Evolutionary conservation across 2,888 invertebrate species (phyloP).

Genomic region (Scrobipalpa costella): DNA sequence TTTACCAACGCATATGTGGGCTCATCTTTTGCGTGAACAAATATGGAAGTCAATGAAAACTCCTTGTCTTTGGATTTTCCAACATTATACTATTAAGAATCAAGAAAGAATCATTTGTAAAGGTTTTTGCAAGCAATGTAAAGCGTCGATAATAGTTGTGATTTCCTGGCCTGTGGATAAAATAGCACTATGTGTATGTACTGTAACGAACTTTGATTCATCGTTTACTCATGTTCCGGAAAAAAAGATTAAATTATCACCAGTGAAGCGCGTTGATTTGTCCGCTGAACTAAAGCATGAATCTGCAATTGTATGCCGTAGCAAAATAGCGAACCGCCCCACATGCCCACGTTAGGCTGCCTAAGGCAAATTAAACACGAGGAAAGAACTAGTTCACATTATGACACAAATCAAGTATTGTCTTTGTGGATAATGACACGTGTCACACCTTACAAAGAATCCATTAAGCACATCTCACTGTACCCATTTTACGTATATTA

Average conservation of each 20-base stretch:
- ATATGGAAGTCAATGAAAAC: background rate
- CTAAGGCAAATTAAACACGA: constrained; percentile 5
- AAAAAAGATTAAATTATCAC: too few species aligned
- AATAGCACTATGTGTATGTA: background rate
- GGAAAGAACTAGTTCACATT: background rate
- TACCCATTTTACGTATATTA: constrained; percentile 4
- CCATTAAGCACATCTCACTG: background rate
- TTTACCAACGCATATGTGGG: constrained; percentile 5
- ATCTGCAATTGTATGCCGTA: background rate
- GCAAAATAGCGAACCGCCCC: background rate
- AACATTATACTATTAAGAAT: background rate
- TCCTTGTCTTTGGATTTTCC: background rate
- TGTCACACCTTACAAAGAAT: background rate
- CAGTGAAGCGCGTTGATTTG: background rate
- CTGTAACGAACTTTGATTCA: background rate
- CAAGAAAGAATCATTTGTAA: background rate
- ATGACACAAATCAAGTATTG: background rate
- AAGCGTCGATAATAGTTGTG: background rate
- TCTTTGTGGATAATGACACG: background rate
- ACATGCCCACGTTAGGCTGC: background rate
- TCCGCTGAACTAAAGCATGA: background rate
- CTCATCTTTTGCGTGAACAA: background rate
- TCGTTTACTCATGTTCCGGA: background rate
- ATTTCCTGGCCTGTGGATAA: background rate
- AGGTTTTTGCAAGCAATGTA: background rate